Base-by-base conservation (phyloP, 2,113 vertebrate species). In the Xenotilapia flavipinnis region DNA sequence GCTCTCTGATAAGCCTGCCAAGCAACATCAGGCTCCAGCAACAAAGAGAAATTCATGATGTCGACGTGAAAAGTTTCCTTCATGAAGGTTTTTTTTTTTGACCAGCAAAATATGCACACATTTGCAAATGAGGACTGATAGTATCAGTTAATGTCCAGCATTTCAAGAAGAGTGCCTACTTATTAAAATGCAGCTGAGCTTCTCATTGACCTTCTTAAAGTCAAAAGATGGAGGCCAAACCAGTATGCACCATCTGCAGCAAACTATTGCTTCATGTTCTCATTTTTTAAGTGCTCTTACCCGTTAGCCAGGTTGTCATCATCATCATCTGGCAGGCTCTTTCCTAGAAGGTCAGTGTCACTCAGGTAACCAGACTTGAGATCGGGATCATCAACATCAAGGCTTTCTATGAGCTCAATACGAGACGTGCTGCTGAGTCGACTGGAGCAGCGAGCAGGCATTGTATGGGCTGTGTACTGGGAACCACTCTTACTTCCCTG, bases 341-440 rank as follows among this genome's bases (percentile, higher is more conserved):
- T 99, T 47, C 98, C 97, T 83, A 97, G 96, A 84, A 99, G 80
- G 92, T 99, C 98, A 2, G 97, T 98, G 96, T 99, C 99, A 1
- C 98, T 99, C 96, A 99, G 97, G 95, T 99, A 99, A 56, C 98
- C 98, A 0, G 98, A 98, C 94, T 99, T 99, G 82, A 98, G 96
- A 88, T 99, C 98, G 6, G 95, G 83, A 0, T 98, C 98, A 0
- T 97, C 97, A 0, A 91, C 81, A 81, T 98, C 98, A 91, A 98
- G 91, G 0, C 97, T 95, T 91, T 99, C 98, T 0, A 99, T 97
- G 84, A 99, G 97, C 94, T 99, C 98, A 85, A 98, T 96, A 87
- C 97, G 98, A 23, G 98, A 97, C n/a, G 97, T 96, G 96, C 98
- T 97, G 96, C 95, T 97, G 89, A 99, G 97, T 51, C 97, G 97